These are phyloP conservation scores for Semicossyphus pulcher DNA, from an alignment of 2,113 vertebrate species.

Conservation along the genomic window DNA sequence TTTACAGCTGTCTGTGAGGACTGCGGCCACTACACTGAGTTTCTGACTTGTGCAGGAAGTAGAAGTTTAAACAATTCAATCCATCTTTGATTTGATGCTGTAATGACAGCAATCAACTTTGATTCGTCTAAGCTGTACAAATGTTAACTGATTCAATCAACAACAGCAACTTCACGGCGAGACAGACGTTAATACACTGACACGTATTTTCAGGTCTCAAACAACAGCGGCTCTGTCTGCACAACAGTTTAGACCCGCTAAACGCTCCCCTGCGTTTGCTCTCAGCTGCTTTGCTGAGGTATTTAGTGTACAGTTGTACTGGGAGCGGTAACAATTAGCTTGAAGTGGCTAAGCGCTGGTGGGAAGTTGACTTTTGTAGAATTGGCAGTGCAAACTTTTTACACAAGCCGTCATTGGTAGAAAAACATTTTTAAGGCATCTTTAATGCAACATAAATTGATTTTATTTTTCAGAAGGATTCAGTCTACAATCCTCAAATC, in stretches of 20 bases:
- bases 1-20: conserved; percentile 19
- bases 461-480: neutral
- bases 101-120: conserved; percentile 2
- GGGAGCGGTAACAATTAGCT: neutral
- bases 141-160: conserved; percentile 28
- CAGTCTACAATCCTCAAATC: neutral
- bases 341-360: neutral
- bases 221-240: neutral
- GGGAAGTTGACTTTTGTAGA: neutral
- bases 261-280: neutral
- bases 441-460: neutral
- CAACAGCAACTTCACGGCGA: conserved; percentile 18
- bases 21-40: conserved; percentile 5
- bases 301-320: neutral
- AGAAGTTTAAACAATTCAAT: neutral
- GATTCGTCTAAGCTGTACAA: neutral
- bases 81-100: conserved; percentile 8
- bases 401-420: conserved; percentile 12
- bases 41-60: neutral
- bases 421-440: conserved; percentile 1
- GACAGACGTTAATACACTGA: neutral
- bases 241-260: neutral
- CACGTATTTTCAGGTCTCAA: neutral
- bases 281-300: neutral
- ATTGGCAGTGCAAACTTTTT: conserved; percentile 4